A percentile compares a stretch with the other conserved stretches of the same genome.
Evolutionary conservation across 2,888 invertebrate genomes (phyloP).

Genomic region (Piscicola geometra): DNA sequence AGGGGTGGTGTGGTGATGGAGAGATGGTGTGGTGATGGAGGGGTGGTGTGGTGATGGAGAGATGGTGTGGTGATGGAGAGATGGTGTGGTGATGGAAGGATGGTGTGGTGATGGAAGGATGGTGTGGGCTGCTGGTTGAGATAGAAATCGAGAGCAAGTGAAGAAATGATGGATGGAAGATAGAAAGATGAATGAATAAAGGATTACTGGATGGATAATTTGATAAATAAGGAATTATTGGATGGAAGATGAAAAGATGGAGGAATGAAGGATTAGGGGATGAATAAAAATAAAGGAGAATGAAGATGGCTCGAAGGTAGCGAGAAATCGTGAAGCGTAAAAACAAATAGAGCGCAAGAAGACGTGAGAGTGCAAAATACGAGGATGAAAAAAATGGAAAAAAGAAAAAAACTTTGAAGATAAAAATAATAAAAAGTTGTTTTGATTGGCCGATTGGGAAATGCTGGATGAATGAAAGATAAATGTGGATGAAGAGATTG

Average conservation of each 20-base stretch:
- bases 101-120: not conserved
- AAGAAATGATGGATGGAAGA: not conserved
- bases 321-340: not conserved
- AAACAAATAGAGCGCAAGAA: not conserved
- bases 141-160: too few species aligned
- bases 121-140: not conserved
- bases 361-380: not conserved
- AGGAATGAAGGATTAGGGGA: not conserved
- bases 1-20: too few species aligned
- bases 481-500: too few species aligned
- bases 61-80: not conserved
- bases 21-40: not conserved
- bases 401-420: not conserved
- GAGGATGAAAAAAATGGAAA: not conserved
- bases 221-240: too few species aligned
- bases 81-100: not conserved
- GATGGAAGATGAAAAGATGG: not conserved
- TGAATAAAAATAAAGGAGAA: not conserved
- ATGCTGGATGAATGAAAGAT: not conserved
- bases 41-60: not conserved
- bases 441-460: not conserved
- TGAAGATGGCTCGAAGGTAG: not conserved
- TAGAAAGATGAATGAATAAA: not conserved
- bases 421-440: not conserved
- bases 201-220: not conserved